Percentiles rank a stretch among this genome's conserved stretches.
These are phyloP conservation scores for Chesias legatella DNA, from an alignment of 2,888 invertebrate genomes.

Conservation along the genomic window DNA sequence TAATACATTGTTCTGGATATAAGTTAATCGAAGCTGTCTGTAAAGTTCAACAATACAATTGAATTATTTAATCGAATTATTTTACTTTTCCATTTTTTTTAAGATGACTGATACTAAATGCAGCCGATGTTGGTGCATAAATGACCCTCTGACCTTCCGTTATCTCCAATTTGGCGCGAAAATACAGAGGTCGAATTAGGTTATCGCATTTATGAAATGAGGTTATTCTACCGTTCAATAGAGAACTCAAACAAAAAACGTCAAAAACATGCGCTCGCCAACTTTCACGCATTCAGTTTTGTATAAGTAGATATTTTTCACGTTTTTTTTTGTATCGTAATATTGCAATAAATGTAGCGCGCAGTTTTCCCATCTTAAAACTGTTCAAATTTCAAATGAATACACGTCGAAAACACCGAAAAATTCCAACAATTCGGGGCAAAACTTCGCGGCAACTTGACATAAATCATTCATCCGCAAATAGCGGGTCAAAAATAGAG, in stretches of 20 bases:
- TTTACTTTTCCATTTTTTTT: too few relatives aligned
- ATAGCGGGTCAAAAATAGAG: slow-evolving; percentile 16
- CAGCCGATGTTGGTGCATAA: neutral
- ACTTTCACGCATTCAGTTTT: slow-evolving; percentile 7
- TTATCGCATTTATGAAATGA: slow-evolving; percentile 6
- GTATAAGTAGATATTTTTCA: neutral
- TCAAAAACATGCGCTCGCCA: slow-evolving; percentile 13
- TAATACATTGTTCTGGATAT: too few relatives aligned
- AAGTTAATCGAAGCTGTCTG: too few relatives aligned
- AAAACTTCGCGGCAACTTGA: too few relatives aligned
- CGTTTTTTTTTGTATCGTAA: neutral
- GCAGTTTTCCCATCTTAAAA: too few relatives aligned
- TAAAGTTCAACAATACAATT: too few relatives aligned
- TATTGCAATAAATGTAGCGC: too few relatives aligned
- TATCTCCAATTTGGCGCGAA: slow-evolving; percentile 10
- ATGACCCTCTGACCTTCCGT: neutral
- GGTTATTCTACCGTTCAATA: slow-evolving; percentile 3
- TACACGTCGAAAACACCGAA: too few relatives aligned
- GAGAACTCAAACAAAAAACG: slow-evolving; percentile 8
- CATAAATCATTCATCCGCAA: too few relatives aligned
- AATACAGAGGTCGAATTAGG: slow-evolving; percentile 11
- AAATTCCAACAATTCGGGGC: too few relatives aligned
- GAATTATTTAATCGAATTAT: too few relatives aligned
- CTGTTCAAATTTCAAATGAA: too few relatives aligned
- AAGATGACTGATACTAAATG: neutral